phyloP scores from a whole-genome alignment of 2,113 vertebrate species.

The Callorhinus ursinus region DNA sequence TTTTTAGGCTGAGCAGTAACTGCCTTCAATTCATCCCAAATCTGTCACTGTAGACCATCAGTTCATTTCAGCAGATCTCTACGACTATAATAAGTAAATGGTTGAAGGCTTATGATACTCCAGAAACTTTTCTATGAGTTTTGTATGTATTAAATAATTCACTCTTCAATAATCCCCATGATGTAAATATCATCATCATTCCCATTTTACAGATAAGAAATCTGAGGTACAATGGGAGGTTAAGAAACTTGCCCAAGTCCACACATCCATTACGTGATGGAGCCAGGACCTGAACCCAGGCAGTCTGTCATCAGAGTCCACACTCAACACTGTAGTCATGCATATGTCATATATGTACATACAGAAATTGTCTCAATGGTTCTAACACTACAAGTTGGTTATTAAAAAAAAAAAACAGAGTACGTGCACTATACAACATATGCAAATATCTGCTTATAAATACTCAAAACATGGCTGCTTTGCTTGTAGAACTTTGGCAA shows the following conservation, averaged over 20 bases:
- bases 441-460: slow-evolving; percentile 55
- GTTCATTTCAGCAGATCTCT: background rate
- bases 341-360: background rate
- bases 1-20: background rate
- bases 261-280: background rate
- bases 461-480: slow-evolving; percentile 49
- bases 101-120: background rate
- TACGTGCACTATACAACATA: background rate
- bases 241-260: background rate
- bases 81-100: background rate
- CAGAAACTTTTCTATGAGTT: background rate
- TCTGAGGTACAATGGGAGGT: background rate
- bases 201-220: background rate
- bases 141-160: background rate
- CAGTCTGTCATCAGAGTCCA: background rate
- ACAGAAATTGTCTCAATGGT: background rate
- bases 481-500: slow-evolving; percentile 43
- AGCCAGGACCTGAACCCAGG: background rate
- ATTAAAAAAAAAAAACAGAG: background rate
- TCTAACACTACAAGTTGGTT: background rate
- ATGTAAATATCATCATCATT: background rate
- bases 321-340: background rate
- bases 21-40: background rate
- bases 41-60: background rate
- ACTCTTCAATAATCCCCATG: background rate